A percentile compares a stretch with the other conserved stretches of the same genome.
Conservation (phyloP, 1,140 invertebrate genomes). For the Zaprionus gabonicus region DNA sequence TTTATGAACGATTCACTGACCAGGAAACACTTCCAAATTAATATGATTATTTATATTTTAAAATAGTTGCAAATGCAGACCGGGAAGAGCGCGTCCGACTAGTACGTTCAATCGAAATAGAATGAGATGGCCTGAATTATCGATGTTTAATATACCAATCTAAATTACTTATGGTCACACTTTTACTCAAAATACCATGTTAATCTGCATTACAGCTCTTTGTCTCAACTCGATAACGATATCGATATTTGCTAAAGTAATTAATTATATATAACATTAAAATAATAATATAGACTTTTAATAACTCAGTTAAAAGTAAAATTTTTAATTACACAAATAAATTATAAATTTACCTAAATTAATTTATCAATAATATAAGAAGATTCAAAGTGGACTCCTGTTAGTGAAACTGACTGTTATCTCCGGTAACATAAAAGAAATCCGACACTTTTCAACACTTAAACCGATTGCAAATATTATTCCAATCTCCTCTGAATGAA, state of each 20-base stretch:
- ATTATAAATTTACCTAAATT: not conserved
- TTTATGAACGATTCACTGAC: not conserved
- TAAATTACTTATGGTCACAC: not conserved
- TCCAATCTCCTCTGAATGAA: conserved; percentile 1
- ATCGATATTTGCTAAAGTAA: not conserved
- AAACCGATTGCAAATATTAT: conserved; percentile 52
- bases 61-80: conserved; percentile 27
- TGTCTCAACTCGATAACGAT: not conserved
- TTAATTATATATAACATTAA: not conserved
- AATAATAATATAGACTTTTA: not conserved
- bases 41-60: conserved; percentile 29
- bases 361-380: not conserved
- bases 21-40: conserved; percentile 9
- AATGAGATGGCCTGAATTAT: conserved; percentile 32
- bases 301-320: not conserved
- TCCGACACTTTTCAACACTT: conserved; percentile 31
- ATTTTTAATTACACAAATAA: not conserved
- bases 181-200: conserved; percentile 12
- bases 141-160: conserved; percentile 28
- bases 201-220: not conserved
- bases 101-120: conserved; percentile 40
- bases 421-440: not conserved
- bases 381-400: not conserved
- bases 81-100: conserved; percentile 40
- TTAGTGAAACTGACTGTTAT: not conserved